Conservation (phyloP, 2,797 vertebrate genomes). For the Triplophysa yarkandensis region DNA sequence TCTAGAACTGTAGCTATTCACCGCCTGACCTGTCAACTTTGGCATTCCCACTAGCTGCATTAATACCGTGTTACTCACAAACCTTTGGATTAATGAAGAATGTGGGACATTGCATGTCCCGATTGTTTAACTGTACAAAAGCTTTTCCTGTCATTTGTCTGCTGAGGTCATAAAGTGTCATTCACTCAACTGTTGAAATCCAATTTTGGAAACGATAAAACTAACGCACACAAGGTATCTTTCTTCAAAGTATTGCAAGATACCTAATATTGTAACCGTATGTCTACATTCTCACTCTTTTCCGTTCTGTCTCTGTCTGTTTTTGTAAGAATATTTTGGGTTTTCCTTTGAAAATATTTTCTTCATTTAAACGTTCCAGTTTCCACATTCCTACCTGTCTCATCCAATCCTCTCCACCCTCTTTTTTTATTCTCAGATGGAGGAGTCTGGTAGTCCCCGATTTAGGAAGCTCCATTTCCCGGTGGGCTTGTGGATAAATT, state of each 20-base stretch:
- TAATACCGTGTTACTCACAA: constrained; percentile 41
- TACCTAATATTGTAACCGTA: constrained; percentile 37
- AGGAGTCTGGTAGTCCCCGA: constrained; percentile 89
- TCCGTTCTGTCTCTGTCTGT: constrained; percentile 3
- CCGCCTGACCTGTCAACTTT: constrained; percentile 25
- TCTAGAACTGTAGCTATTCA: constrained; percentile 34
- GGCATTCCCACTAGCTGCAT: constrained; percentile 16
- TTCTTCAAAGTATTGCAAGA: constrained; percentile 10
- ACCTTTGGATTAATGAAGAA: constrained; percentile 50
- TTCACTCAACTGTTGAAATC: constrained; percentile 37
- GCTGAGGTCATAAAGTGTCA: constrained; percentile 50
- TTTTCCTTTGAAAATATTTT: constrained; percentile 18
- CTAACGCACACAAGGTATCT: background rate
- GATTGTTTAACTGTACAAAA: constrained; percentile 53
- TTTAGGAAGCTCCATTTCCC: constrained; percentile 93
- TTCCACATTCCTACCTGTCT: constrained; percentile 8
- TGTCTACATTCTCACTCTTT: constrained; percentile 10
- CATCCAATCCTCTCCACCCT: constrained; percentile 20
- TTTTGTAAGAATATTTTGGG: constrained; percentile 14
- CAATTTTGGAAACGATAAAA: constrained; percentile 46
- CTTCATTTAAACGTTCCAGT: constrained; percentile 24
- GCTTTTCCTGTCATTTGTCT: constrained; percentile 53
- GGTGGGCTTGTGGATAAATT: constrained; percentile 94
- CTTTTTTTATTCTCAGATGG: constrained; percentile 75
- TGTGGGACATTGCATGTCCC: constrained; percentile 47